Evolutionary conservation across 2,113 vertebrate species (phyloP), one percentile per base, ranked within the genome.

Genomic region (Scomber japonicus): DNA sequence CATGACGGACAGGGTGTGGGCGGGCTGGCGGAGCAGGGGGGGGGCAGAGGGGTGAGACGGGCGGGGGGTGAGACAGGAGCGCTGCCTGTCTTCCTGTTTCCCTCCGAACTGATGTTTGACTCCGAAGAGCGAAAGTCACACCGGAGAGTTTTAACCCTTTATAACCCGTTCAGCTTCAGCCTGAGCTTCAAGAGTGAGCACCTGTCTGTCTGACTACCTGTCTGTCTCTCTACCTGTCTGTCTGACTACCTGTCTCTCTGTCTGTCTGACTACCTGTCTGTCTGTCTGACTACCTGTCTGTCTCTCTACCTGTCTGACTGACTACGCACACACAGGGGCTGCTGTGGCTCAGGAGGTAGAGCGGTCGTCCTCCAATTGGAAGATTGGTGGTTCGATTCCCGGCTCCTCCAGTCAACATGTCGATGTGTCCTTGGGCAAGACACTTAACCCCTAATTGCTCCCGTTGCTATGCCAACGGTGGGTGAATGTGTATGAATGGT

Each of bases 31-130:
- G 4, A n/a, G 55, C 46, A 17, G n/a, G 44, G 15, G 11, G 9
- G 16, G 8, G 16, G 40, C 48, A 15, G 21, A 53, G 48, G 59
- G 15, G 59, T 31, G 66, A 73, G 69, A 57, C 69, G 48, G 70
- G 11, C 9, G 7, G 61, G 19, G 2, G 53, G 55, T 2, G 48
- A 68, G 78, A 51, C 54, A 7, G 67, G 51, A 1, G 45, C 30
- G 2, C 79, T 86, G 50, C 70, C 80, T 10, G 80, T 86, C 75
- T 79, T 86, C 71, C 64, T 86, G 64, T 86, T 86, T 44, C 84
- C 84, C 54, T 0, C 70, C 0, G 79, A 86, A 71, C 65, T 86
- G 54, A 4, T 75, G 70, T 86, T 86, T 5, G 11, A 66, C 70
- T 30, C 60, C 0, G 49, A 71, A 1, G 53, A 82, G 64, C 70